Evolutionary conservation across 2,113 vertebrate species (phyloP), one percentile per base, ranked within the genome.

Genomic region (Elaphurus davidianus): DNA sequence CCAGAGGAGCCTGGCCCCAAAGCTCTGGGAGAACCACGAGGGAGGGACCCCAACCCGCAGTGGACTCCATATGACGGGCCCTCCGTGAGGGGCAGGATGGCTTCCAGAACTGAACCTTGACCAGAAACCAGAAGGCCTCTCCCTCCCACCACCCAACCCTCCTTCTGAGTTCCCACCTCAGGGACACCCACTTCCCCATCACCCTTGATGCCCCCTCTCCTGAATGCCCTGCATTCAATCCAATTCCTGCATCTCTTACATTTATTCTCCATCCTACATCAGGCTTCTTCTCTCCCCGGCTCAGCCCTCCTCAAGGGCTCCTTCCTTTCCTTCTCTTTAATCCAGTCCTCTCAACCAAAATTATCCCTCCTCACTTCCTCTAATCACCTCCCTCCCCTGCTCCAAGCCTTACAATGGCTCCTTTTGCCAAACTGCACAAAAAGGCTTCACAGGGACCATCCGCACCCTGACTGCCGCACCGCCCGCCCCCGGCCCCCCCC

Each of bases 381-480:
- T 52, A 33, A 17, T 60, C 16, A 30, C 78, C 11, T 86, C 21
- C n/a, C 27, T 67, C 28, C 7, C 36, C 30, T 21, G 14, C 87
- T 79, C 71, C 82, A 91, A 94, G 40, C 6, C 57, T 62, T 28
- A 17, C 21, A 16, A 10, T 27, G 12, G 27, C 84, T 94, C 67
- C 64, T 27, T 28, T 60, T 36, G 45, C 33, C 81, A 33, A 17
- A 83, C 25, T 28, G 25, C 45, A 94, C 17, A 59, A 33, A 78
- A 55, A 17, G 43, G 11, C 52, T 67, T 79, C 27, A 8, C 43
- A 36, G 9, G n/a, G 67, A 55, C 59, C 60, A 25, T 5, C 36
- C 6, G 0, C 1, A 15, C 16, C 50, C 33, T 25, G 62, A 33
- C 54, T 0, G 3, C 6, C 9, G n/a, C n/a, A n/a, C n/a, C n/a